phyloP scores from a whole-genome alignment of 1,140 invertebrate species.

The Sminthurinus signatus region DNA sequence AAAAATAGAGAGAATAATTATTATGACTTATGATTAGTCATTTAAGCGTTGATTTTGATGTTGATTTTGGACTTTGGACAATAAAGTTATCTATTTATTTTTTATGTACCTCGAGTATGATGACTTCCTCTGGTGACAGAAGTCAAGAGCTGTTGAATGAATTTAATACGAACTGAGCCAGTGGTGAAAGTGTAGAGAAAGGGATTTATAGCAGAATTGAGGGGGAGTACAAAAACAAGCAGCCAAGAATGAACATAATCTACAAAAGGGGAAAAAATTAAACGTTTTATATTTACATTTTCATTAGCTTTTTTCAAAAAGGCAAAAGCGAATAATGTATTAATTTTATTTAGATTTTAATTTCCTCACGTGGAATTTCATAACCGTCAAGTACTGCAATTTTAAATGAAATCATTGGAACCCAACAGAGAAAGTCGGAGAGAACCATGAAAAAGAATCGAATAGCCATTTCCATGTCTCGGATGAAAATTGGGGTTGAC shows the following conservation, averaged over 20 bases:
- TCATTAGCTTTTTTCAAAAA: not conserved
- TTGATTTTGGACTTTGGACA: too few relatives aligned
- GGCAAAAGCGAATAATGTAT: too few relatives aligned
- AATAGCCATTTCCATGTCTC: conserved; percentile 59
- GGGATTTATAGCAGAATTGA: conserved; percentile 73
- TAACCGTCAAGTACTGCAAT: conserved; percentile 54
- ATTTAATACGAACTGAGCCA: conserved; percentile 10
- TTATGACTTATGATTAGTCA: not conserved
- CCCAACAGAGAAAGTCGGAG: conserved; percentile 67
- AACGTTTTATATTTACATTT: conserved; percentile 3
- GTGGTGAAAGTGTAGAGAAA: conserved; percentile 72
- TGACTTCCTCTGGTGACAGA: not conserved
- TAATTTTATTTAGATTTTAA: conserved; percentile 6
- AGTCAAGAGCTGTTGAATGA: not conserved
- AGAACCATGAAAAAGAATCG: conserved; percentile 69
- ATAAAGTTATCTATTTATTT: too few relatives aligned
- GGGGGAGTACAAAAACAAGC: conserved; percentile 66
- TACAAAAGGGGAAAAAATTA: conserved; percentile 42
- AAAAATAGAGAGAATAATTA: too few relatives aligned
- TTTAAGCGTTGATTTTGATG: too few relatives aligned
- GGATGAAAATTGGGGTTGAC: conserved; percentile 52
- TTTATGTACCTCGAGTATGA: not conserved
- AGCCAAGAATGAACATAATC: conserved; percentile 66
- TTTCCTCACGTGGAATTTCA: conserved; percentile 49
- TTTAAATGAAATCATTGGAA: conserved; percentile 64